Conservation (phyloP, 1,140 invertebrate species). For the Calycopis cecrops region DNA sequence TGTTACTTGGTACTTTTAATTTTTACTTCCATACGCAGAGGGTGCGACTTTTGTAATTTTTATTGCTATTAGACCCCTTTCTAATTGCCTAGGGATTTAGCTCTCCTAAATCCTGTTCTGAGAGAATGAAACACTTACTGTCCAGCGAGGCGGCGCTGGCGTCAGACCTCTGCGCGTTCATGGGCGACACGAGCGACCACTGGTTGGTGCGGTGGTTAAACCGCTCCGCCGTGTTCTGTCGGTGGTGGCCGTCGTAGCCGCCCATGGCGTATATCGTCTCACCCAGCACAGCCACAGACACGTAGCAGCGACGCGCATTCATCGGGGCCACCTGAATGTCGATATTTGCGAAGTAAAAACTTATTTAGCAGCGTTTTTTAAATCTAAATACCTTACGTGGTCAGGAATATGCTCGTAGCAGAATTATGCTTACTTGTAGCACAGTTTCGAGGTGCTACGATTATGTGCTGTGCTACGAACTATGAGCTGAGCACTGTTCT, state of each 20-base stretch:
- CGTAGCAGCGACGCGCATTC: constrained; percentile 78
- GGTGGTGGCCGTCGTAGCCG: constrained; percentile 89
- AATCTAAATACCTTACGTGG: too few species aligned
- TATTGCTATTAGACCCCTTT: too few species aligned
- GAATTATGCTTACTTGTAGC: too few species aligned
- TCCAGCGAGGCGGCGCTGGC: constrained; percentile 82
- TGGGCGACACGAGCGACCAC: constrained; percentile 89
- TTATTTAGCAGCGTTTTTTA: too few species aligned
- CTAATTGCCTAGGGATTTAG: too few species aligned
- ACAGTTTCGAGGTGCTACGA: too few species aligned
- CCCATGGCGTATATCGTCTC: constrained; percentile 90
- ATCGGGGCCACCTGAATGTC: constrained; percentile 73
- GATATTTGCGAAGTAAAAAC: neutral
- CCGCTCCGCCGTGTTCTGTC: constrained; percentile 83
- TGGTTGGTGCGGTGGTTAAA: constrained; percentile 84
- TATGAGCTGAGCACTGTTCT: too few species aligned
- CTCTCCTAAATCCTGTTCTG: neutral
- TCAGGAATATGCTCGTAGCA: too few species aligned
- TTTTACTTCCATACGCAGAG: too few species aligned
- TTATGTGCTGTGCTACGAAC: too few species aligned
- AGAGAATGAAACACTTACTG: constrained; percentile 60
- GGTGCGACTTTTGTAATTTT: too few species aligned
- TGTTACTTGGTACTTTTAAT: too few species aligned
- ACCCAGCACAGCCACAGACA: constrained; percentile 79
- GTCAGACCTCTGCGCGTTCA: constrained; percentile 88